Conservation (phyloP, 2,888 invertebrate genomes). For the Agrochola lychnidis region DNA sequence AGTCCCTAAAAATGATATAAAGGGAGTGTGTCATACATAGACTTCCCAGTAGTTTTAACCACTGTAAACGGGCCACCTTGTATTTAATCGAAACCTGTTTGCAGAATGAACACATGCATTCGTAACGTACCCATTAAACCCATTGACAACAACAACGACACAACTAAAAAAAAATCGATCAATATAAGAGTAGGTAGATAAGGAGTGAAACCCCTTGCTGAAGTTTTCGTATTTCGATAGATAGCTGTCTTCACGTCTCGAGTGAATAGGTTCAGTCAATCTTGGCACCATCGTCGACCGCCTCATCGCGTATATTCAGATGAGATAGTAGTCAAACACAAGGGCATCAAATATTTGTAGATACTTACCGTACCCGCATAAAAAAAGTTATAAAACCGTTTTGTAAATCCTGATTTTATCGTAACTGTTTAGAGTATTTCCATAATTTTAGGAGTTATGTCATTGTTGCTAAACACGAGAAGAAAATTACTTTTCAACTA, state of each 20-base stretch:
- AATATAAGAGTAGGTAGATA: neutral
- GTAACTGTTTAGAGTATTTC: neutral
- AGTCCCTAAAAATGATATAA: neutral
- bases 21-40: too few relatives aligned
- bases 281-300: neutral
- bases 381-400: neutral
- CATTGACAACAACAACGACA: constrained; percentile 45
- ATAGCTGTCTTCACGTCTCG: neutral
- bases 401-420: neutral
- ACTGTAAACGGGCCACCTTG: neutral
- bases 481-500: constrained; percentile 18
- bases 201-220: neutral
- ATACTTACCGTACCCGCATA: neutral
- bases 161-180: constrained; percentile 23
- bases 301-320: neutral
- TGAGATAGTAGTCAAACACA: neutral
- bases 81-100: constrained; percentile 12
- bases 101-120: constrained; percentile 9
- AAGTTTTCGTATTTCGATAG: constrained; percentile 1
- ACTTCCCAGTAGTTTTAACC: neutral
- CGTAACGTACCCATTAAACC: constrained; percentile 10
- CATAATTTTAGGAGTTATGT: constrained; percentile 35
- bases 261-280: neutral
- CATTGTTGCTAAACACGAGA: constrained; percentile 35
- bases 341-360: neutral